Base-by-base conservation (phyloP, 2,113 vertebrate species). In the Chauna torquata region DNA sequence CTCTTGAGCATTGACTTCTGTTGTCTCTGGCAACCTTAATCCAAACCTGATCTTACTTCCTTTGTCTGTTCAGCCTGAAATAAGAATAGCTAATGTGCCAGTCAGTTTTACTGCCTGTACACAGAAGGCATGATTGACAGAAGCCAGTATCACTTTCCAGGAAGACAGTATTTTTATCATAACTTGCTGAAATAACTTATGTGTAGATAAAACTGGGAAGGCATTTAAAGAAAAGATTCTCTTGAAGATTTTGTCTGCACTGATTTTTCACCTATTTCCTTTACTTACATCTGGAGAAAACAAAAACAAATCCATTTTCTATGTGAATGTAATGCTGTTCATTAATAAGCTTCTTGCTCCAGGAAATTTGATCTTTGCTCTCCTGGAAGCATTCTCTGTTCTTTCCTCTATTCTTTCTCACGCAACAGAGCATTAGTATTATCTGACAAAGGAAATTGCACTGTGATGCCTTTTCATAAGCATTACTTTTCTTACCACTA, bases 1-100 rank as follows among this genome's bases (percentile, higher is more conserved):
- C n/a, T 50, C 19, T 2, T 7, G 2, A 55, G 17, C 40, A 13
- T 22, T 25, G 42, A 52, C n/a, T 92, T 82, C 75, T 52, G 34
- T n/a, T 82, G 25, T 57, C n/a, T 86, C 27, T 57, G 55, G 57
- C 70, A 85, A 57, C 27, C 47, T 55, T 52, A 66, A 76, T 57
- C 70, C 1, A 0, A 69, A n/a, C 30, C 11, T 2, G 0, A 7
- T 44, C 4, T 62, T 45, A 12, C 40, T 11, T 50, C 47, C 47
- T 76, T n/a, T 68, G 80, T 42, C 47, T 45, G 4, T 34, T 55
- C 66, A 71, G 78, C 40, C 65, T 61, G 38, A 69, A 84, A 76
- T 44, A 74, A 66, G 16, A 28, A 61, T 11, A 79, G 55, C 34
- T 32, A 36, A 57, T 5, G 11, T 12, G 7, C 8, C 23, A 9